These are phyloP conservation scores for Tricholaema leucomelas DNA, from an alignment of 2,113 vertebrate species.

Conservation along the genomic window DNA sequence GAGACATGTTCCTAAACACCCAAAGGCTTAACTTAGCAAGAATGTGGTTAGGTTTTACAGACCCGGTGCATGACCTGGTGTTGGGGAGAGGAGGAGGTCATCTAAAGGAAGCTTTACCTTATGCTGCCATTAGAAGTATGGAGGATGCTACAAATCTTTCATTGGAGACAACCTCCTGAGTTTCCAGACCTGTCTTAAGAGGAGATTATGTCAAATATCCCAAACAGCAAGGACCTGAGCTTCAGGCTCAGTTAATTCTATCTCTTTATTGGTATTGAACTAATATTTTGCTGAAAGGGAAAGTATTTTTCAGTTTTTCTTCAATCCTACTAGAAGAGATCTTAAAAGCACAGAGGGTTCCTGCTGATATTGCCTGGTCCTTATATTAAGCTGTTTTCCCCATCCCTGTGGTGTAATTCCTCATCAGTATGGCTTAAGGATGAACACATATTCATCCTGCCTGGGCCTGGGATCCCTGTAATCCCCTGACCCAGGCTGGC, in stretches of 20 bases:
- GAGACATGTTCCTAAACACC: neutral
- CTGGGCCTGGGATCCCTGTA: conserved; percentile 37
- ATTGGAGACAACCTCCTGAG: neutral
- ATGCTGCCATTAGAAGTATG: neutral
- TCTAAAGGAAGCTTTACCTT: neutral
- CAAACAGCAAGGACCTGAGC: neutral
- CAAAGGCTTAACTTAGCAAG: neutral
- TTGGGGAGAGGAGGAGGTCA: neutral
- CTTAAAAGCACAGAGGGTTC: neutral
- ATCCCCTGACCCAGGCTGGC: conserved; percentile 39
- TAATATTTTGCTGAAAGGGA: neutral
- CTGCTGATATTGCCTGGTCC: neutral
- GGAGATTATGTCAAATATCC: neutral
- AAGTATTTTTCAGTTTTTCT: neutral
- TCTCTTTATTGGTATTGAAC: neutral
- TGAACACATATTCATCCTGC: neutral
- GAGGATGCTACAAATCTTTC: neutral
- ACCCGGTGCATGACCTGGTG: neutral
- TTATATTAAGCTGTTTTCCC: neutral
- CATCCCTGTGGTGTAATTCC: neutral
- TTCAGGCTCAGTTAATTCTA: neutral
- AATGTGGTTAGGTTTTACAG: neutral
- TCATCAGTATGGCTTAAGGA: neutral
- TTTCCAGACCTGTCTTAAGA: neutral
- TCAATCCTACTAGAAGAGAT: neutral